A percentile compares a stretch with the other conserved stretches of the same genome.
phyloP scores from a whole-genome alignment of 2,113 vertebrate genomes.

The Apodemus speciosus region DNA sequence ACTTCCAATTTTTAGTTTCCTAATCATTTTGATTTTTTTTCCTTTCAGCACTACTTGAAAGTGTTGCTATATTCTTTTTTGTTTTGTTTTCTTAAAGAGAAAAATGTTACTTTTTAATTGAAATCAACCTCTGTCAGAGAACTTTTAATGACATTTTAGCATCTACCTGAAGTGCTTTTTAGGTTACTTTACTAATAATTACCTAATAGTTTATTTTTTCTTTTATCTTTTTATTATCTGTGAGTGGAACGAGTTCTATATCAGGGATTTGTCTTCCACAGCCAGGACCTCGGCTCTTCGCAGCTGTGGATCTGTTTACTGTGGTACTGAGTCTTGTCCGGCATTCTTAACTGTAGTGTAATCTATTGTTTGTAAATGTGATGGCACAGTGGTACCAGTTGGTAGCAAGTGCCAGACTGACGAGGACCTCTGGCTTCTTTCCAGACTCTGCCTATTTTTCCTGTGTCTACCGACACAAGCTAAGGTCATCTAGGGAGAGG shows the following conservation, averaged over 20 bases:
- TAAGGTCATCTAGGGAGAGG: neutral
- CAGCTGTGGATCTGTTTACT: slow-evolving; percentile 1
- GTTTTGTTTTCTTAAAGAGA: neutral
- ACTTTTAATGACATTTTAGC: neutral
- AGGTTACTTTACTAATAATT: neutral
- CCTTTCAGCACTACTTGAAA: slow-evolving; percentile 48
- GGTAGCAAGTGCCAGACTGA: slow-evolving; percentile 48
- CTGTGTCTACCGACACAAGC: neutral
- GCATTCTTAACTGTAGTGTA: neutral
- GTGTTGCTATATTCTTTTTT: neutral
- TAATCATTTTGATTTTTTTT: slow-evolving; percentile 43
- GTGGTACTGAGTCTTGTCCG: neutral
- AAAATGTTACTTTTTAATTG: neutral
- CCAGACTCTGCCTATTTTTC: slow-evolving; percentile 7
- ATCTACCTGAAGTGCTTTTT: neutral
- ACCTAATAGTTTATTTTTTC: neutral
- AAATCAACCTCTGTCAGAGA: neutral
- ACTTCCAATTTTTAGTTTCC: slow-evolving; percentile 4
- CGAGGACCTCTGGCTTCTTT: slow-evolving; percentile 21
- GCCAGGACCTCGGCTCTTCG: neutral
- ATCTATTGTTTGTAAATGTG: slow-evolving; percentile 7
- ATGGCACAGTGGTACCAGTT: slow-evolving; percentile 39
- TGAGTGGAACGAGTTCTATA: slow-evolving; percentile 22
- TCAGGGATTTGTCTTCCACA: neutral
- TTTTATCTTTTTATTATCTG: slow-evolving; percentile 24